Percentiles rank a stretch among this genome's conserved stretches.
Conservation (phyloP, 1,140 invertebrate species). For the Drosophila simulans region DNA sequence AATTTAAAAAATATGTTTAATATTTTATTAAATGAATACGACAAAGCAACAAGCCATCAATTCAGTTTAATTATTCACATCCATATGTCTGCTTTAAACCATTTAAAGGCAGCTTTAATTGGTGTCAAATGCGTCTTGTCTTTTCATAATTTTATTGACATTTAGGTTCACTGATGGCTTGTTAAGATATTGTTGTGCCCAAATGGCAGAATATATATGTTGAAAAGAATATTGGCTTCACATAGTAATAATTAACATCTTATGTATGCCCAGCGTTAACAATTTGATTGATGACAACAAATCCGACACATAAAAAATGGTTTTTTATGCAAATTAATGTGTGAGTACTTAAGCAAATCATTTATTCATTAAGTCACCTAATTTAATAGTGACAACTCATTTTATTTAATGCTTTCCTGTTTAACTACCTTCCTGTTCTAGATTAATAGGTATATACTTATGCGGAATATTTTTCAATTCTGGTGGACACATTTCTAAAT, state of each 20-base stretch:
- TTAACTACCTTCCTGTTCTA: too few relatives aligned
- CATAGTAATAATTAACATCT: neutral
- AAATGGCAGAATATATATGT: neutral
- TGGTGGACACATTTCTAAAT: conserved; percentile 1
- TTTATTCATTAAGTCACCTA: too few relatives aligned
- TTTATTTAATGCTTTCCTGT: too few relatives aligned
- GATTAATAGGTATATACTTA: too few relatives aligned
- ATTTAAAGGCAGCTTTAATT: conserved; percentile 12
- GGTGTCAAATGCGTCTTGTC: conserved; percentile 22
- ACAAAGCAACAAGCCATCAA: neutral
- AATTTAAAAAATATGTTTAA: too few relatives aligned
- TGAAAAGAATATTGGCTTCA: neutral
- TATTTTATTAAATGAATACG: too few relatives aligned
- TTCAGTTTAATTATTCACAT: conserved; percentile 7
- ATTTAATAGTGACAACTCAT: too few relatives aligned
- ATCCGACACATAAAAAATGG: neutral
- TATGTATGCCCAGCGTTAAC: neutral
- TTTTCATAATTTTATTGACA: conserved; percentile 20
- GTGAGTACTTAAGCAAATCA: too few relatives aligned
- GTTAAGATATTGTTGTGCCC: conserved; percentile 1
- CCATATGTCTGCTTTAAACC: neutral
- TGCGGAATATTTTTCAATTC: neutral
- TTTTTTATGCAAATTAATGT: too few relatives aligned
- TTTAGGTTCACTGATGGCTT: conserved; percentile 11
- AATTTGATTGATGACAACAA: neutral